Evolutionary conservation across 2,797 vertebrate species (phyloP).

Genomic region (Catostomus latipinnis): DNA sequence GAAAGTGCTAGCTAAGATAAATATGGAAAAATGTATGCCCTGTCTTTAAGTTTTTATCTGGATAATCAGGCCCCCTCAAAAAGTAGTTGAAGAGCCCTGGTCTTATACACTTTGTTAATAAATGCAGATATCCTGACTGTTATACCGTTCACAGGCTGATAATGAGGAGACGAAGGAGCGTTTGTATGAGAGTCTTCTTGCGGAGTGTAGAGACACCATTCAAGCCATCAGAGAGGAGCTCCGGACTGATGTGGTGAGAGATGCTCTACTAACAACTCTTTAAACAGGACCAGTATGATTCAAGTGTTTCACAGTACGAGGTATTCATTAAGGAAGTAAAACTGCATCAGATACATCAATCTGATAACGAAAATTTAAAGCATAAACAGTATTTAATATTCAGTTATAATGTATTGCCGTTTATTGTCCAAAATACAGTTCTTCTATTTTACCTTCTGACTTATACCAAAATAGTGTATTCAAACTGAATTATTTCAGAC

Average conservation of each 20-base stretch:
- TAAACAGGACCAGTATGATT: not conserved
- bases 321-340: not conserved
- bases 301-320: not conserved
- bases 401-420: too few species aligned
- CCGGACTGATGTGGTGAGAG: conserved; percentile 88
- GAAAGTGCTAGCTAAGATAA: too few species aligned
- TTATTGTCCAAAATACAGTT: too few species aligned
- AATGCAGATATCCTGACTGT: not conserved
- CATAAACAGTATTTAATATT: too few species aligned
- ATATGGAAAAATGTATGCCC: too few species aligned
- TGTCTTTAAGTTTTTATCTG: too few species aligned
- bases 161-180: conserved; percentile 96
- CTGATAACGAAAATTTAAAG: not conserved
- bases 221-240: conserved; percentile 95
- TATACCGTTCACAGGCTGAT: conserved; percentile 78
- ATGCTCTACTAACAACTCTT: not conserved
- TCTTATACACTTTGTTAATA: too few species aligned
- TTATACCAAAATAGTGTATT: too few species aligned
- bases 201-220: conserved; percentile 96
- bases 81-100: too few species aligned
- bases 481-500: too few species aligned
- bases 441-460: too few species aligned
- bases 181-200: conserved; percentile 93
- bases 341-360: not conserved
- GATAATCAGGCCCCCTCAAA: too few species aligned